Conservation (phyloP, 2,113 vertebrate species). For the Marmota monax region DNA sequence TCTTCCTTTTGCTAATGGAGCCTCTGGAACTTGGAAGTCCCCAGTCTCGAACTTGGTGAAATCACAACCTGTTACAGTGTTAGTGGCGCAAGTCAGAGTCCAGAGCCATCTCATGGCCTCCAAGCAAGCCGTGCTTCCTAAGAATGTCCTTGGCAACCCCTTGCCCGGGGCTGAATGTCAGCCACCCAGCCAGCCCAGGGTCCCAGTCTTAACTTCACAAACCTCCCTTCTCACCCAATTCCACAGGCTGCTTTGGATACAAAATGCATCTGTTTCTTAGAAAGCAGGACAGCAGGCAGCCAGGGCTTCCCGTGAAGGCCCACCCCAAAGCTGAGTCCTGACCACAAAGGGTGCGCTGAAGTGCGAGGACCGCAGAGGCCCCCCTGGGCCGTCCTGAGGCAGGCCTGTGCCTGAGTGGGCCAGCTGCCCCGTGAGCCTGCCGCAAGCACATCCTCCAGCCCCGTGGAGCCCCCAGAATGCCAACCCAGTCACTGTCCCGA, state of each 20-base stretch:
- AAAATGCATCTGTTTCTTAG: not conserved
- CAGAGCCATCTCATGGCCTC: rapidly evolving
- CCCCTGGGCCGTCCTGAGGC: rapidly evolving
- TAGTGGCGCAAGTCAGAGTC: not conserved
- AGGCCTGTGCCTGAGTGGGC: not conserved
- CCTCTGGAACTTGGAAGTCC: not conserved
- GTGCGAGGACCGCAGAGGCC: not conserved
- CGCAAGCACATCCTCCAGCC: not conserved
- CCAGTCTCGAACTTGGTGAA: not conserved
- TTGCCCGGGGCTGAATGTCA: not conserved
- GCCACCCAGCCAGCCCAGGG: too few species aligned
- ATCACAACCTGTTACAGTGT: rapidly evolving
- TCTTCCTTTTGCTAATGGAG: not conserved
- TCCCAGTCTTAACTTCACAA: not conserved
- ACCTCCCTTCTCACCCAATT: too few species aligned
- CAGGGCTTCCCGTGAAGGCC: not conserved
- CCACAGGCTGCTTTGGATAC: not conserved
- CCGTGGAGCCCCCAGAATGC: not conserved
- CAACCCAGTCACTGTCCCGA: not conserved
- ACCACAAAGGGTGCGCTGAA: not conserved
- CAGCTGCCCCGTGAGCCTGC: too few species aligned
- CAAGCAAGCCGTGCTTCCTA: rapidly evolving
- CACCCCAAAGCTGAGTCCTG: not conserved
- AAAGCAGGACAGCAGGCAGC: not conserved
- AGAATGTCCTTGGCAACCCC: not conserved